Percentiles rank a stretch among this genome's conserved stretches.
Conservation (phyloP, 2,113 vertebrate species). For the Pelusios castaneus region DNA sequence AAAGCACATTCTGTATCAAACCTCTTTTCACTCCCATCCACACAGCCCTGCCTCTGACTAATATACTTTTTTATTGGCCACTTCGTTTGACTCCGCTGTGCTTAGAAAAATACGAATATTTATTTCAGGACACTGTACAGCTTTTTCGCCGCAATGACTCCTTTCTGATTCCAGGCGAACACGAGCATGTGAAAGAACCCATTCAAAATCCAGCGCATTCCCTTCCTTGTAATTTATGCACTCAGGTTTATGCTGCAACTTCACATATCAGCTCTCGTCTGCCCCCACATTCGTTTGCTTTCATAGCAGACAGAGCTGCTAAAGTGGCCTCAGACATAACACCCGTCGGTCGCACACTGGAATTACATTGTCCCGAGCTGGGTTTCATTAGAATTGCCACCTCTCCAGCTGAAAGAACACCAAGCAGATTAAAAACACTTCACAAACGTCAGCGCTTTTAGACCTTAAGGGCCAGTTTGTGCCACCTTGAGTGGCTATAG, state of each 20-base stretch:
- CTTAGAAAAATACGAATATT: slow-evolving; percentile 59
- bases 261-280: slow-evolving; percentile 68
- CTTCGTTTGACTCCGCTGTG: slow-evolving; percentile 64
- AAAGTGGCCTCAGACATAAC: slow-evolving; percentile 41
- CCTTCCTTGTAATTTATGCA: slow-evolving; percentile 67
- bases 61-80: slow-evolving; percentile 24
- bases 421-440: slow-evolving; percentile 42
- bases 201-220: slow-evolving; percentile 70
- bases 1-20: neutral
- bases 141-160: slow-evolving; percentile 54
- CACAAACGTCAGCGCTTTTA: neutral
- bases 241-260: slow-evolving; percentile 50
- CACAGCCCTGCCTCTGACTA: slow-evolving; percentile 7
- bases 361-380: slow-evolving; percentile 62
- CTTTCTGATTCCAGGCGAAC: slow-evolving; percentile 64
- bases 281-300: slow-evolving; percentile 59
- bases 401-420: slow-evolving; percentile 46
- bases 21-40: neutral
- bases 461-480: slow-evolving; percentile 59
- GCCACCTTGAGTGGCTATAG: slow-evolving; percentile 35
- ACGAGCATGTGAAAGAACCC: slow-evolving; percentile 66
- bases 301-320: slow-evolving; percentile 58
- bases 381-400: slow-evolving; percentile 48
- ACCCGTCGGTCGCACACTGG: slow-evolving; percentile 36
- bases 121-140: slow-evolving; percentile 66